Base-by-base conservation (phyloP, 2,113 vertebrate species). In the Saimiri boliviensis region DNA sequence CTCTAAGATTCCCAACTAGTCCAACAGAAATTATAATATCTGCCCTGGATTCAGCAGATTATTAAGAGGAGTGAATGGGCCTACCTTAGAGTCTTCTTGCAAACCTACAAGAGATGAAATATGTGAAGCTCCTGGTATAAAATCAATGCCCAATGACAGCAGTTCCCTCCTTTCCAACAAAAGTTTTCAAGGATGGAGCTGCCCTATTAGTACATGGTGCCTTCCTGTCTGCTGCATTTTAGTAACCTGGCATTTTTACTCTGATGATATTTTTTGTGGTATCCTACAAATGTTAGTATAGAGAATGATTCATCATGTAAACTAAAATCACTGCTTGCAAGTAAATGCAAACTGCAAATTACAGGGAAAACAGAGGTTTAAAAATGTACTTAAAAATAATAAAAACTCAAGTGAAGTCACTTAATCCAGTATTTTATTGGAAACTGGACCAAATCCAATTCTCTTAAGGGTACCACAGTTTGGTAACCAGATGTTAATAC, bases 401-500 rank as follows among this genome's bases (percentile, higher is more conserved):
- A 96, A 97, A 97, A 96, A 98, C 94, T 96, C 94, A 97, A 97
- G 94, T 92, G 94, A 97, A 97, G 93, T 97, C 96, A 97, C 96
- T 98, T 98, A 97, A 98, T 97, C 87, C 92, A 95, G 85, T 97
- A 97, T 97, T 98, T 97, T 97, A 97, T 83, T 97, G 87, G 96
- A 96, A 97, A 95, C 19, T 96, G 97, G 94, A 95, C 56, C 82
- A 90, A 87, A 70, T 97, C 96, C 95, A 97, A 88, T 92, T 93
- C 96, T 96, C 96, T 98, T 96, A 95, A 97, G 96, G 96, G 95
- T 94, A 97, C 95, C 95, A 96, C 49, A 92, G 95, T 97, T 98
- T 97, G 97, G 96, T 97, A 92, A 92, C 96, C 97, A 98, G 97
- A 98, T 98, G 97, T 97, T 98, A 97, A 96, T 83, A 94, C n/a